Base-by-base conservation (phyloP, 2,113 vertebrate genomes). In the Antennarius striatus region DNA sequence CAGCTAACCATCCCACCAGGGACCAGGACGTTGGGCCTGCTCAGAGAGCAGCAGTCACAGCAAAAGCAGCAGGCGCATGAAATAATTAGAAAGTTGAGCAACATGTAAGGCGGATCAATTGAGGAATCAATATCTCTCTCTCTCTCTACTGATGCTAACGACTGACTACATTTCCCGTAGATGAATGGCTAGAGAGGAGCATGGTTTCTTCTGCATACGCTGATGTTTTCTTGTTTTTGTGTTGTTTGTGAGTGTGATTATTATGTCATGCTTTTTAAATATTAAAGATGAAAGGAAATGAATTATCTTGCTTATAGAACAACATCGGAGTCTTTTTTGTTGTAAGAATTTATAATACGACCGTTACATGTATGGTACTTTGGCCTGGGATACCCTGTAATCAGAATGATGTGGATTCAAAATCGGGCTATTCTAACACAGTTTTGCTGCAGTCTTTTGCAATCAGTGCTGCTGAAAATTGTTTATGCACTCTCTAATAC, bases 261-360 rank as follows among this genome's bases (percentile, higher is more conserved):
- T 54, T 54, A 29, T 36, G 7, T 4, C 32, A 36, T 36, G 32
- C 32, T 36, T 36, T 36, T 36, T 36, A 36, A 36, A 36, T 36
- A 36, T 36, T 36, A 36, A 36, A 36, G 32, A 36, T 36, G 32
- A 36, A 36, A 5, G 32, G 32, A 4, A 36, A 36, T 36, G 22
- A 22, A 22, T 22, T 22, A 22, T 22, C 22, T 22, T 22, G 22
- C 22, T 22, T 22, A 22, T 22, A 17, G 63, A 75, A 73, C 46
- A 49, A 62, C 59, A 77, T 66, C 64, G 52, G 65, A 75, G 45
- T 71, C 82, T 88, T 83, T 88, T 63, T 67, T 83, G 76, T 69
- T 1, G 10, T 48, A 62, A 52, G n/a, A 77, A 77, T 79, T 67
- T 28, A 51, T 36, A 61, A 73, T 48, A 14, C 64, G 1, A 45